A percentile compares a stretch with the other conserved stretches of the same genome.
phyloP scores from a whole-genome alignment of 2,797 vertebrate species.

The Otolemur crassicaudatus region DNA sequence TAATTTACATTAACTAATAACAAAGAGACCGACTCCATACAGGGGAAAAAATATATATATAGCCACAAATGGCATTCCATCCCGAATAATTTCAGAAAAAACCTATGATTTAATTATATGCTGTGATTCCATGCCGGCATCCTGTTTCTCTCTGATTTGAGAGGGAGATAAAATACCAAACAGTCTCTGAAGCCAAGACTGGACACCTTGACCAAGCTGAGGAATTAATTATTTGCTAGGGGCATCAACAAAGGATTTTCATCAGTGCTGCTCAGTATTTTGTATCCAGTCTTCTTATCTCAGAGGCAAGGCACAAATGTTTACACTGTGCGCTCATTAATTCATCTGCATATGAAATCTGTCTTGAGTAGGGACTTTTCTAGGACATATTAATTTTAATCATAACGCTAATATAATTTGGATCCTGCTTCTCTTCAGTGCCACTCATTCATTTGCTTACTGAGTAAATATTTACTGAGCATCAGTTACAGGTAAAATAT shows the following conservation, averaged over 20 bases:
- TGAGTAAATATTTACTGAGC: conserved; percentile 73
- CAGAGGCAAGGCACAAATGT: conserved; percentile 24
- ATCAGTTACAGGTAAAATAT: conserved; percentile 60
- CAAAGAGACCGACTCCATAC: background rate
- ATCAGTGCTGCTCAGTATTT: conserved; percentile 6
- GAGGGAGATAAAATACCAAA: conserved; percentile 34
- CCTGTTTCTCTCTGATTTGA: background rate
- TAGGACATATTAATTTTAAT: conserved; percentile 72
- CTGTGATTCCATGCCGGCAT: background rate
- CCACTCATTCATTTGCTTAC: conserved; percentile 66
- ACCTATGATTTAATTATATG: conserved; percentile 30
- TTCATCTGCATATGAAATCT: conserved; percentile 67
- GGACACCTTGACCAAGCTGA: conserved; percentile 53
- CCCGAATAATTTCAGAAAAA: conserved; percentile 21
- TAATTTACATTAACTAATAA: conserved; percentile 18
- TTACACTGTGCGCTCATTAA: conserved; percentile 60
- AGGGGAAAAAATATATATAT: background rate
- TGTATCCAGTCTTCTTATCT: conserved; percentile 43
- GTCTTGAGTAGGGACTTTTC: conserved; percentile 64
- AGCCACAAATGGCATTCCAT: conserved; percentile 27
- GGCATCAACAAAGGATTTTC: conserved; percentile 66
- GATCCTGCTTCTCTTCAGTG: conserved; percentile 67
- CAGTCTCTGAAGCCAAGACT: background rate
- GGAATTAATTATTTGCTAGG: conserved; percentile 60
- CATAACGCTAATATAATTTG: conserved; percentile 57